These are phyloP conservation scores for Rhinogobius similis DNA, from an alignment of 2,113 vertebrate species.

Conservation along the genomic window DNA sequence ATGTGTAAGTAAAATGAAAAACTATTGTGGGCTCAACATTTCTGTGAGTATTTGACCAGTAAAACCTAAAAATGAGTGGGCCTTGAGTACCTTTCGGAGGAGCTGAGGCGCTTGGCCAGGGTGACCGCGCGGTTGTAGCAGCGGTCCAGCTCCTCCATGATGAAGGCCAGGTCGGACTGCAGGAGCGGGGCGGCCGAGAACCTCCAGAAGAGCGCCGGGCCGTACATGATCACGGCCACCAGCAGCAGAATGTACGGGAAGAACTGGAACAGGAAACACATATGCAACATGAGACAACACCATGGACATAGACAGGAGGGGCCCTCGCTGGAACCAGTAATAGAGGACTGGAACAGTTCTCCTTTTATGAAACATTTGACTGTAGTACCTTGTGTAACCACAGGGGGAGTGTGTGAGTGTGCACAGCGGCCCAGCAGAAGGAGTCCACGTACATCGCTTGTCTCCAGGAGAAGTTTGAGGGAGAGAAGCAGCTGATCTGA, in stretches of 20 bases:
- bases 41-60: too few species aligned
- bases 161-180: constrained; percentile 91
- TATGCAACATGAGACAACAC: too few species aligned
- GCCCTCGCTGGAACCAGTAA: too few species aligned
- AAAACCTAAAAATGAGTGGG: too few species aligned
- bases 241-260: constrained; percentile 94
- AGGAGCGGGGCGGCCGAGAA: constrained; percentile 86
- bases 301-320: too few species aligned
- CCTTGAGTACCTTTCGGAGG: constrained; percentile 54
- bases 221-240: constrained; percentile 86
- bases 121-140: constrained; percentile 91
- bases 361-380: too few species aligned
- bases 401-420: constrained; percentile 78
- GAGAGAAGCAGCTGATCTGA: constrained; percentile 91
- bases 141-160: constrained; percentile 93
- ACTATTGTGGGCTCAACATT: too few species aligned
- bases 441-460: constrained; percentile 89
- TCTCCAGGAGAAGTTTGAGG: constrained; percentile 85
- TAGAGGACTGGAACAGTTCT: too few species aligned
- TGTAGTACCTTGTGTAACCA: constrained; percentile 86
- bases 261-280: constrained; percentile 74
- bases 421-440: constrained; percentile 88
- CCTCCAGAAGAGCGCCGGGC: constrained; percentile 89
- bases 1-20: too few species aligned
- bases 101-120: constrained; percentile 78